Evolutionary conservation across 2,113 vertebrate genomes (phyloP).

Genomic region (Cyanoliseus patagonus): DNA sequence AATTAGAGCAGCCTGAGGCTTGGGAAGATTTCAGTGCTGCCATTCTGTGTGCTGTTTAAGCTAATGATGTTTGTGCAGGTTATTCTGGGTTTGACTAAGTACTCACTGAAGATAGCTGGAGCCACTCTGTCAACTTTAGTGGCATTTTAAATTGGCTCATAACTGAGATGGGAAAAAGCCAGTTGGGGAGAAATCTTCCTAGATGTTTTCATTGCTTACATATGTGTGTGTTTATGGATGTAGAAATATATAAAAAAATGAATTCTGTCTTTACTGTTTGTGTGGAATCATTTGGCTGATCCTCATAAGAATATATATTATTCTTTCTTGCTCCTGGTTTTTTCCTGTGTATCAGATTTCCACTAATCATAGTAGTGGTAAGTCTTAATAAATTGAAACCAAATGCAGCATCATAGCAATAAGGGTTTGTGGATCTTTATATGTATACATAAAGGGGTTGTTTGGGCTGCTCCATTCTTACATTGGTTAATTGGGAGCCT

Average conservation of each 20-base stretch:
- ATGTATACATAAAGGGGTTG: not conserved
- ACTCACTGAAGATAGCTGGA: not conserved
- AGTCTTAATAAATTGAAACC: not conserved
- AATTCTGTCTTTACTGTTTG: not conserved
- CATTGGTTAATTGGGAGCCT: not conserved
- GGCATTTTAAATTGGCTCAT: not conserved
- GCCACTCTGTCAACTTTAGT: not conserved
- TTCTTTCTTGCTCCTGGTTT: not conserved
- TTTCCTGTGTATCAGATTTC: not conserved
- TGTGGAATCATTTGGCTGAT: not conserved
- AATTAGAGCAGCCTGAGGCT: not conserved
- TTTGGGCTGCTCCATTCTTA: not conserved
- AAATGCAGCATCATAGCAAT: not conserved
- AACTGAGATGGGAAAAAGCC: not conserved
- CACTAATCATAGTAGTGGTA: not conserved
- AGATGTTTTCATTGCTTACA: not conserved
- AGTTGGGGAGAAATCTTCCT: not conserved
- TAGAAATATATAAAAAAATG: not conserved
- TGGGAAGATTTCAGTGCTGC: not conserved
- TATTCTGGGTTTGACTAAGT: not conserved
- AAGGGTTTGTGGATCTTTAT: not conserved
- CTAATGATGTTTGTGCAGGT: not conserved
- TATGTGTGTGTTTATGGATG: not conserved
- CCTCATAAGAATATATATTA: not conserved
- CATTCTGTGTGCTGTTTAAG: not conserved